A percentile compares a stretch with the other conserved stretches of the same genome.
Evolutionary conservation across 2,113 vertebrate genomes (phyloP).

Genomic region (Oryzias woworae): DNA sequence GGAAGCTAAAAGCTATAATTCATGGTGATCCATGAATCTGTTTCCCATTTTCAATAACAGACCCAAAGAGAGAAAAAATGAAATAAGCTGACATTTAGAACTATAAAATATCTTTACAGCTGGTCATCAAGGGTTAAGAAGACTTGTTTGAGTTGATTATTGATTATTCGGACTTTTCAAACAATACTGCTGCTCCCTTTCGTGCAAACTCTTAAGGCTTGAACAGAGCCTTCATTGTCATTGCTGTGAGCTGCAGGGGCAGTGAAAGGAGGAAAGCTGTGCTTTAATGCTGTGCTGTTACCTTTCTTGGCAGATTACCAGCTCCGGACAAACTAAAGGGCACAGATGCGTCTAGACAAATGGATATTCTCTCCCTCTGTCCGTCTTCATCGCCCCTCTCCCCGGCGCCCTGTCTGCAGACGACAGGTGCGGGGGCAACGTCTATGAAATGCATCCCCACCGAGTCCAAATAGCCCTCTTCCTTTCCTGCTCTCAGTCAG

Average conservation of each 20-base stretch:
- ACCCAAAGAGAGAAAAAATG: too few relatives aligned
- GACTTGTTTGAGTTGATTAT: too few relatives aligned
- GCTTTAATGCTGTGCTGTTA: conserved; percentile 62
- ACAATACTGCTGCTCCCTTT: background rate
- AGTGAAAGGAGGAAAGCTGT: conserved; percentile 33
- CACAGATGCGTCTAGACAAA: conserved; percentile 60
- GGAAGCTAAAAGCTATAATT: background rate
- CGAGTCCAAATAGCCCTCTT: conserved; percentile 27
- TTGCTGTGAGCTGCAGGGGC: conserved; percentile 40
- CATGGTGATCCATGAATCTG: too few relatives aligned
- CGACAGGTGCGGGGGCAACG: conserved; percentile 47
- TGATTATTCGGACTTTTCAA: background rate
- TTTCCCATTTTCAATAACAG: too few relatives aligned
- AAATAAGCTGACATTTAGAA: too few relatives aligned
- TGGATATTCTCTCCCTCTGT: conserved; percentile 55
- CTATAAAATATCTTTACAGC: too few relatives aligned
- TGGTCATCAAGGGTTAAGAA: too few relatives aligned
- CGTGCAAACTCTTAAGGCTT: conserved; percentile 33
- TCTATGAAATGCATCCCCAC: background rate
- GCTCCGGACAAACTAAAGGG: conserved; percentile 81
- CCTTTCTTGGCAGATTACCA: conserved; percentile 82
- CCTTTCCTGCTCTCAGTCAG: conserved; percentile 3
- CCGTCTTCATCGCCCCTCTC: conserved; percentile 34
- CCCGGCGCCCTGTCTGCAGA: conserved; percentile 24
- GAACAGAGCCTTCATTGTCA: conserved; percentile 34